Conservation (phyloP, 2,113 vertebrate genomes). For the Chaetodon auriga region DNA sequence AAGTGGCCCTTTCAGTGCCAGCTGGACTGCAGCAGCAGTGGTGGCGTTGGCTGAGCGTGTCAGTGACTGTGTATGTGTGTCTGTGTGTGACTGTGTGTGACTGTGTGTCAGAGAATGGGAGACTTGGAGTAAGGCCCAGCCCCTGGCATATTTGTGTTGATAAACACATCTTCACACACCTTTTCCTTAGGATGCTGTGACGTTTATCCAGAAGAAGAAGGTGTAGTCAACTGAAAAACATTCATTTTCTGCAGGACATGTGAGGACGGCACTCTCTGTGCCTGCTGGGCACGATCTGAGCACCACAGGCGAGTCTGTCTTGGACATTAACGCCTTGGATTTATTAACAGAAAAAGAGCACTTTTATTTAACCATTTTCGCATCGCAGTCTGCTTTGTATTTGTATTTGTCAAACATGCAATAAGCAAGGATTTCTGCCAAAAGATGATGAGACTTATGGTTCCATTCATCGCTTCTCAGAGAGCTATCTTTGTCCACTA, state of each 20-base stretch:
- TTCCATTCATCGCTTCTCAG: slow-evolving; percentile 13
- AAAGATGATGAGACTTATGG: slow-evolving; percentile 6
- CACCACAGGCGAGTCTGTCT: slow-evolving; percentile 29
- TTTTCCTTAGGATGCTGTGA: slow-evolving; percentile 40
- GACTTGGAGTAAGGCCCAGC: slow-evolving; percentile 51
- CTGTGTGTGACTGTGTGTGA: slow-evolving; percentile 35
- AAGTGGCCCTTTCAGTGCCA: slow-evolving; percentile 69
- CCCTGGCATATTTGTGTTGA: slow-evolving; percentile 55
- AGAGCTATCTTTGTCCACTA: neutral
- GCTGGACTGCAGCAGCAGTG: slow-evolving; percentile 64
- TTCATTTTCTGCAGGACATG: slow-evolving; percentile 31
- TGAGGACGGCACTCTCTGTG: slow-evolving; percentile 51
- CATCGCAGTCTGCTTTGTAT: neutral
- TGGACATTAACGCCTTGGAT: slow-evolving; percentile 34
- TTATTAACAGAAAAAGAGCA: slow-evolving; percentile 18
- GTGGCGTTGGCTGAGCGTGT: slow-evolving; percentile 14
- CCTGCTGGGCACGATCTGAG: slow-evolving; percentile 34
- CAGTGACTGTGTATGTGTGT: slow-evolving; percentile 2
- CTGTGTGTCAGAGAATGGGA: slow-evolving; percentile 40
- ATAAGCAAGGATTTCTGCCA: neutral
- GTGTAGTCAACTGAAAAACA: slow-evolving; percentile 12
- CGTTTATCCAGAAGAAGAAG: slow-evolving; percentile 23
- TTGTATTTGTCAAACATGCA: neutral
- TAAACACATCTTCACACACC: slow-evolving; percentile 64
- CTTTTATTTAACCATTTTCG: slow-evolving; percentile 13